A percentile compares a stretch with the other conserved stretches of the same genome.
Conservation (phyloP, 2,113 vertebrate genomes). For the Entomyzon cyanotis region DNA sequence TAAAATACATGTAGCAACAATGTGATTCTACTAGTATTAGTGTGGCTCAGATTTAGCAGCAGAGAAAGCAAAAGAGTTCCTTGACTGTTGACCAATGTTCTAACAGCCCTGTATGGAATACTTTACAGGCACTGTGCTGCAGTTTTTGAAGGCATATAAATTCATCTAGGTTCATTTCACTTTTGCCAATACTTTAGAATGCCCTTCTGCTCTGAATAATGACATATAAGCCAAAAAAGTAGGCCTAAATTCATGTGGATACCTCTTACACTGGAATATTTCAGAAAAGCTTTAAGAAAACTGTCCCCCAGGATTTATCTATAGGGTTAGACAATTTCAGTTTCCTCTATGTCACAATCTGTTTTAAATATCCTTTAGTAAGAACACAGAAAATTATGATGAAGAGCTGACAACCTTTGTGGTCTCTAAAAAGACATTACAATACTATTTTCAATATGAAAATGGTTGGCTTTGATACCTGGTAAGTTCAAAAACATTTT, state of each 20-base stretch:
- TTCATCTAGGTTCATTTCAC: background rate
- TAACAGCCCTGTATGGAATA: background rate
- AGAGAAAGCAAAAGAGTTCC: background rate
- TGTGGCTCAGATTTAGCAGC: background rate
- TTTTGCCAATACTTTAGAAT: background rate
- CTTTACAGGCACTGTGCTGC: background rate
- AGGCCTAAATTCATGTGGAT: background rate
- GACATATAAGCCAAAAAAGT: background rate
- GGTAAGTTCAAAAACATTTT: background rate
- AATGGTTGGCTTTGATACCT: background rate
- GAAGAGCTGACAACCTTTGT: background rate
- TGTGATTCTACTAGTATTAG: background rate
- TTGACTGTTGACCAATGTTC: background rate
- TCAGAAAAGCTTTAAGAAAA: background rate
- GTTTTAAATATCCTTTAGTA: background rate
- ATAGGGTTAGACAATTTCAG: background rate
- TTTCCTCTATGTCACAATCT: background rate
- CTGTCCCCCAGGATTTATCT: background rate
- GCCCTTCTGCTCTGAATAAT: background rate
- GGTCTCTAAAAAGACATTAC: background rate
- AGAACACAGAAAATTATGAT: background rate
- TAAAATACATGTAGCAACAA: slow-evolving; percentile 55
- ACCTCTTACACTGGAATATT: background rate
- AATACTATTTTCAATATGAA: background rate
- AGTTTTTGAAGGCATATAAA: background rate